phyloP scores from a whole-genome alignment of 53 echinoderm and acorn worm genomes.

The Glandiceps talaboti region DNA sequence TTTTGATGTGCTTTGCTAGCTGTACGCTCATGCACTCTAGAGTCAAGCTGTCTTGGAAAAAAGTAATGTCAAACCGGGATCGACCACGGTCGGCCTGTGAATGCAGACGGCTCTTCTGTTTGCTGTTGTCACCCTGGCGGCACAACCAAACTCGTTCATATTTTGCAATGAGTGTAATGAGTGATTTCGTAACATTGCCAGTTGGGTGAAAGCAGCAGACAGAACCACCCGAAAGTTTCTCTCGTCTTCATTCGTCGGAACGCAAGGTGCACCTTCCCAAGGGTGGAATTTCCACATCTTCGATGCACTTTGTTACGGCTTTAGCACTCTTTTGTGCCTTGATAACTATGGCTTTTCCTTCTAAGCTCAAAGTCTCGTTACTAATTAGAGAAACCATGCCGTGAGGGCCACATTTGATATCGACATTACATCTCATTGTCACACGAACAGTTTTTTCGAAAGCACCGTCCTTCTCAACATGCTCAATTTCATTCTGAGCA shows the following conservation, averaged over 20 bases:
- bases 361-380: slow-evolving; percentile 40
- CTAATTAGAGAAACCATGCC: slow-evolving; percentile 53
- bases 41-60: too few relatives aligned
- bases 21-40: too few relatives aligned
- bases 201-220: too few relatives aligned
- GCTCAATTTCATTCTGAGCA: slow-evolving; percentile 35
- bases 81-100: too few relatives aligned
- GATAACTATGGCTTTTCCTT: slow-evolving; percentile 40
- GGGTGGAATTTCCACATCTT: slow-evolving; percentile 43
- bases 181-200: too few relatives aligned
- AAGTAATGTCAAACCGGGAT: too few relatives aligned
- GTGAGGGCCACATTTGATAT: slow-evolving; percentile 47
- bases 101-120: too few relatives aligned
- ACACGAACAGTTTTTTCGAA: slow-evolving; percentile 38
- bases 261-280: slow-evolving; percentile 30
- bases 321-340: slow-evolving; percentile 14
- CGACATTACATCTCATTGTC: slow-evolving; percentile 33
- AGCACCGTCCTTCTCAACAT: slow-evolving; percentile 4
- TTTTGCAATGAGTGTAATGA: too few relatives aligned
- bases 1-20: too few relatives aligned
- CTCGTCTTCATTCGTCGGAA: neutral
- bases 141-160: too few relatives aligned
- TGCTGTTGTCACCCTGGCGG: too few relatives aligned
- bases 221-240: too few relatives aligned
- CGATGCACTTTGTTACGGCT: slow-evolving; percentile 45